These are phyloP conservation scores for Listrodromus nycthemerus DNA, from an alignment of 2,888 invertebrate species.

Conservation along the genomic window DNA sequence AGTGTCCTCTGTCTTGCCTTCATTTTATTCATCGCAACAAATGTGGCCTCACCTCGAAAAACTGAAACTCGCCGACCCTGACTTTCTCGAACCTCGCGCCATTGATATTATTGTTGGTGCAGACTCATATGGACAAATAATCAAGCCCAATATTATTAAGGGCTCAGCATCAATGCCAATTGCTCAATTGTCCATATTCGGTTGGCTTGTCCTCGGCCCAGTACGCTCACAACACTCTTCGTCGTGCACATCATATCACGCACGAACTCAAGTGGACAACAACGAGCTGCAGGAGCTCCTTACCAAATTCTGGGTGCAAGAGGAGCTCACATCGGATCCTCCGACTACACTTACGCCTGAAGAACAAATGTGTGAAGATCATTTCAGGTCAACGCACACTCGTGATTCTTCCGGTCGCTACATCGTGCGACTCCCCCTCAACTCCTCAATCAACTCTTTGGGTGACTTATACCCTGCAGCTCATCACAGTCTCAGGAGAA, in stretches of 20 bases:
- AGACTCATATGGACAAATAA: conserved; percentile 58
- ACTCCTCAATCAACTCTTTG: not conserved
- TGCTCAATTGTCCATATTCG: conserved; percentile 52
- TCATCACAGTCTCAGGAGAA: conserved; percentile 19
- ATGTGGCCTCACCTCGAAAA: conserved; percentile 60
- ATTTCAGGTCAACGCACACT: conserved; percentile 43
- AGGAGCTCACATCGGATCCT: conserved; percentile 7
- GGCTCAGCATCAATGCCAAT: conserved; percentile 49
- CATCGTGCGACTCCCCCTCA: conserved; percentile 43
- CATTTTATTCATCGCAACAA: conserved; percentile 5
- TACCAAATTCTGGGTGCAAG: conserved; percentile 47
- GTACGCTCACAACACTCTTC: not conserved
- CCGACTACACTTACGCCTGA: not conserved
- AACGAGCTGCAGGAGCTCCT: conserved; percentile 18
- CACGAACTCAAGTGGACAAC: not conserved
- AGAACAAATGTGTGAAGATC: conserved; percentile 42
- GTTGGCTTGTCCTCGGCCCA: conserved; percentile 56
- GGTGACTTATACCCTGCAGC: conserved; percentile 29
- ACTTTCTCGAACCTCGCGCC: conserved; percentile 54
- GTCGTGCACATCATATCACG: not conserved
- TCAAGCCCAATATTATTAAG: conserved; percentile 61
- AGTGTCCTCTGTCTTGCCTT: conserved; percentile 51
- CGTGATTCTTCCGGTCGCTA: conserved; percentile 43
- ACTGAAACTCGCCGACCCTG: conserved; percentile 63
- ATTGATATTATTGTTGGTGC: conserved; percentile 67